Base-by-base conservation (phyloP, 1,140 invertebrate species). In the Bombus consobrinus region DNA sequence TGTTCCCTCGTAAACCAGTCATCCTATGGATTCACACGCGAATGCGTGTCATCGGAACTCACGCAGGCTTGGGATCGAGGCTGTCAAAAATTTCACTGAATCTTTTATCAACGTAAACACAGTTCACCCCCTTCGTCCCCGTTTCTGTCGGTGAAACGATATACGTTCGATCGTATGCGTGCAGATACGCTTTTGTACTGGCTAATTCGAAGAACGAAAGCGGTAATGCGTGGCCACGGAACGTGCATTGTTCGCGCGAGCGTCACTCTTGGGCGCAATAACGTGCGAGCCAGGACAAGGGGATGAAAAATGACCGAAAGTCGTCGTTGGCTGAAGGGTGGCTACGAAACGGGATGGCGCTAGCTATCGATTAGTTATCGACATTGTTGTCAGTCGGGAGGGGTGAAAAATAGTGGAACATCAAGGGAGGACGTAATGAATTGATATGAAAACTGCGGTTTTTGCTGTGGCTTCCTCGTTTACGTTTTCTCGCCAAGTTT, bases 291-390 rank as follows among this genome's bases (percentile, higher is more conserved):
- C 78, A 75, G 86, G 89, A 82, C 86, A 90, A 75, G 84, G 72
- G 86, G 71, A 88, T 92, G 91, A 92, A 91, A 92, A 92, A 92
- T 92, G 91, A 92, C 86, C 86, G 87, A 88, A 90, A 90, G 87
- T 91, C 83, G 86, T 79, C 78, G 83, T 75, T 59, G 53, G 59
- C 3, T 15, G 32, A 32, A 69, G 25, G 82, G 77, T 15, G 76
- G 83, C 62, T 37, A 87, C 69, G 89, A 79, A 75, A 80, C 73
- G 62, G 72, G 68, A 32, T 85, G 68, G 76, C 43, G 77, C 81
- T 72, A 28, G 81, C 77, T 91, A 92, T 92, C 90, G 91, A 91
- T 90, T 90, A 87, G 84, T 86, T 84, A 86, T 92, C 83, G 86
- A 89, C 88, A 92, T 92, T 92, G 91, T 92, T 92, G 91, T 89